Base-by-base conservation (phyloP, 2,888 invertebrate species). In the Alloscopus bannaensis region DNA sequence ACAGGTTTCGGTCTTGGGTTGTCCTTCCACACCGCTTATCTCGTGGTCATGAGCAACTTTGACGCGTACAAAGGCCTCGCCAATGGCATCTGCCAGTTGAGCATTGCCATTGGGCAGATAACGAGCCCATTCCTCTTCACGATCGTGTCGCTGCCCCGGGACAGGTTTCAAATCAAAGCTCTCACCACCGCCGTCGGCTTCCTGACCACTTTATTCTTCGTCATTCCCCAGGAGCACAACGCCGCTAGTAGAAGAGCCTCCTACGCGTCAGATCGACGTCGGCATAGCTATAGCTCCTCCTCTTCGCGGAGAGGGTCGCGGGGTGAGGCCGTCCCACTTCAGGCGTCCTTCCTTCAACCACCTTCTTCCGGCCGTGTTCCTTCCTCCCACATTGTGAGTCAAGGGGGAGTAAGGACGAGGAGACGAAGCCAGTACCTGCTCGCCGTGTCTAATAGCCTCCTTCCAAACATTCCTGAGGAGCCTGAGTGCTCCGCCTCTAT, bases 401-500 rank as follows among this genome's bases (percentile, higher is more conserved):
- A 68, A 28, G 66, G 24, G 8, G 66, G 52, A 42, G 24, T 11
- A 3, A 42, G 81, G 47, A 72, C 81, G 6, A 72, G 83, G 42
- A 68, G 83, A 52, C 62, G 79, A 18, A 82, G 83, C 68, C 76
- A 76, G 60, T 84, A 83, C 50, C 71, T 83, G 8, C 47, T 69
- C 1, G 71, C 72, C 2, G 76, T 83, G 0, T 80, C 83, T 0
- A 80, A 80, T 13, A 73, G 79, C n/a, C 28, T 84, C 22, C 77
- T 85, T 26, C 85, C 85, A 47, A 83, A 84, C 40, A 84, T 85
- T 47, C 82, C 82, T 0, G 85, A 85, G 60, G 84, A 85, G 36
- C 78, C 82, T 1, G 85, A 85, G 71, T 71, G 79, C n/a, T 28
- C 72, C 0, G 47, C 69, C 64, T 77, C 82, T 11, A 79, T 66